Evolutionary conservation across 2,113 vertebrate species (phyloP), one percentile per base, ranked within the genome.

Genomic region (Plecturocebus donacophilus): DNA sequence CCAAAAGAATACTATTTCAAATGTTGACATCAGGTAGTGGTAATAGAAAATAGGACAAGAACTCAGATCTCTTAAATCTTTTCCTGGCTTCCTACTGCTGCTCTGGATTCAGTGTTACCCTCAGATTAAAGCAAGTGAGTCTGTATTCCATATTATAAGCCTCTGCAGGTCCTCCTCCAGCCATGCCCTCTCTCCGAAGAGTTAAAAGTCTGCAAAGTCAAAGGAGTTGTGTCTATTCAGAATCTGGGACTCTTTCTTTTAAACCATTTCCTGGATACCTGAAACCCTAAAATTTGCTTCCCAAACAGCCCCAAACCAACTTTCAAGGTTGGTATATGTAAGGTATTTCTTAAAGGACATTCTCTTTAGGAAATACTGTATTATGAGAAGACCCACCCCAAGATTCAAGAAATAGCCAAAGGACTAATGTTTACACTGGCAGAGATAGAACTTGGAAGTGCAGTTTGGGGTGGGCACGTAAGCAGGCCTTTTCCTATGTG

Each of bases 201-300:
- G 3, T 14, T 82, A 52, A 80, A 96, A 71, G 20, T 54, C 38
- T 27, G 2, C 5, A 40, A 89, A 83, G 30, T 40, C 17, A 73
- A 70, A 0, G 9, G 6, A 9, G 7, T 45, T 88, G 0, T 64
- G 8, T 71, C 13, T 9, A 84, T n/a, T 16, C 10, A 40, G 52
- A 97, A 25, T 38, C 38, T 52, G 58, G 6, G 30, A 47, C 40
- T 73, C 17, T 92, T 3, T 94, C 14, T 73, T 80, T 42, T 54
- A 76, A 12, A 68, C 10, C 5, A 45, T 47, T 12, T 0, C 88
- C 45, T 77, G 40, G 5, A 52, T 77, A 45, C 5, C 8, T 45
- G 5, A 77, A 92, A 49, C 58, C 17, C 45, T 87, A 21, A 13
- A 92, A 84, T 90, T 75, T 38, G 77, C 3, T 95, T 94, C 4